Evolutionary conservation across 1,140 invertebrate species (phyloP).

Genomic region (Cheumatopsyche charites): DNA sequence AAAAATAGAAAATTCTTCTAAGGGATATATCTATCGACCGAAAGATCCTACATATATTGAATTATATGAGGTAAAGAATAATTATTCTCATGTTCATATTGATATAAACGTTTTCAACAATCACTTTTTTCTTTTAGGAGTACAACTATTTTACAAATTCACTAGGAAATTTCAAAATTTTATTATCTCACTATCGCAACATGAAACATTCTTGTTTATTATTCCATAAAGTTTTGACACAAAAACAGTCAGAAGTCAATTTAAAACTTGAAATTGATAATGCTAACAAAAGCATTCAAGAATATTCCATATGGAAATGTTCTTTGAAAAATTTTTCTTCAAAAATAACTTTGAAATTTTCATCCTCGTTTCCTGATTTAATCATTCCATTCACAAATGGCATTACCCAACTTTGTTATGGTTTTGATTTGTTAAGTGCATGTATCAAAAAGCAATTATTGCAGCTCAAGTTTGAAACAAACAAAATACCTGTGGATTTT

Average conservation of each 20-base stretch:
- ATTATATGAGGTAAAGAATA: slow-evolving; percentile 51
- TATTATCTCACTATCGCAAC: slow-evolving; percentile 50
- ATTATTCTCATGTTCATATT: slow-evolving; percentile 7
- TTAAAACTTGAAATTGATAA: slow-evolving; percentile 41
- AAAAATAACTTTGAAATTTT: slow-evolving; percentile 62
- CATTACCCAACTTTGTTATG: slow-evolving; percentile 66
- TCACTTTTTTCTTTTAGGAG: slow-evolving; percentile 52
- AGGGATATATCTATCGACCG: slow-evolving; percentile 56
- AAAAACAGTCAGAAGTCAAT: neutral
- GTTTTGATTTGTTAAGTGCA: slow-evolving; percentile 61
- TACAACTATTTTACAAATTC: slow-evolving; percentile 58
- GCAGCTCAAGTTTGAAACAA: slow-evolving; percentile 46
- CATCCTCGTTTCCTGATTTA: slow-evolving; percentile 70
- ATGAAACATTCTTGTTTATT: slow-evolving; percentile 49
- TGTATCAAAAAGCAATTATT: slow-evolving; percentile 54
- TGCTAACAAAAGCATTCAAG: slow-evolving; percentile 55
- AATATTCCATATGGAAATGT: slow-evolving; percentile 63
- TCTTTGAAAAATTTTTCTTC: slow-evolving; percentile 64
- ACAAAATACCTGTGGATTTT: slow-evolving; percentile 8
- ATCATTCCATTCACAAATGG: slow-evolving; percentile 66
- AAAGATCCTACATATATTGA: slow-evolving; percentile 52
- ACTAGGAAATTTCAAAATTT: slow-evolving; percentile 52
- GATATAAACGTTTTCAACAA: slow-evolving; percentile 5
- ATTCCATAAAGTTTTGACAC: slow-evolving; percentile 48
- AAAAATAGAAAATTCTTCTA: slow-evolving; percentile 53